Evolutionary conservation across 2,113 vertebrate genomes (phyloP), one percentile per base, ranked within the genome.

Genomic region (Pristiophorus japonicus): DNA sequence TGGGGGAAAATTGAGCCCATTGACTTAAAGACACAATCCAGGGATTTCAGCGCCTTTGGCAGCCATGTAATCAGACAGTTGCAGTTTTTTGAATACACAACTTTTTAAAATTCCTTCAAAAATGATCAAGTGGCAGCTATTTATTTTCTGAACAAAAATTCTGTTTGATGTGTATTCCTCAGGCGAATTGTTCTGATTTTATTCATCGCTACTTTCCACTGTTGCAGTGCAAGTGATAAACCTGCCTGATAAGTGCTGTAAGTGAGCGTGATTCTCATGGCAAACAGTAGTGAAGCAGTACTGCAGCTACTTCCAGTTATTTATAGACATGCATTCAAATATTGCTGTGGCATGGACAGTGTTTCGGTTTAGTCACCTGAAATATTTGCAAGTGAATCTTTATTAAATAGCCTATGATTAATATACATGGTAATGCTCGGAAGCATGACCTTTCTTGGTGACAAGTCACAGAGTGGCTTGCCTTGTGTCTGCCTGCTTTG

Each of bases 221-320:
- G 92, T 94, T 94, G 93, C 66, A 73, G 65, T 70, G 42, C 65
- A 70, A 94, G 66, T 94, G 93, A 94, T 94, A 94, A 94, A 67
- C 93, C 93, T 94, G 93, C 45, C 93, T 70, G 93, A 94, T 94
- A 94, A 70, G 93, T 51, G 66, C 65, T 70, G 66, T 67, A 45
- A 94, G 93, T 70, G 66, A 94, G 93, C 65, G 93, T 94, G 93
- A 94, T 94, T 94, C 45, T 94, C 93, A 94, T 94, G 93, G 93
- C 93, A 94, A 94, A 94, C 66, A 94, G 65, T 45, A 30, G 65
- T 34, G 93, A 94, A 18, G 45, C 65, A 30, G 42, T 94, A 45
- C 88, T 94, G 93, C 42, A 51, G 66, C 66, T 67, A 73, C 45
- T 70, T 94, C 24, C 42, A 94, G 93, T 70, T 94, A 94, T 73